phyloP scores from a whole-genome alignment of 2,113 vertebrate species.

The Climacteris rufus region DNA sequence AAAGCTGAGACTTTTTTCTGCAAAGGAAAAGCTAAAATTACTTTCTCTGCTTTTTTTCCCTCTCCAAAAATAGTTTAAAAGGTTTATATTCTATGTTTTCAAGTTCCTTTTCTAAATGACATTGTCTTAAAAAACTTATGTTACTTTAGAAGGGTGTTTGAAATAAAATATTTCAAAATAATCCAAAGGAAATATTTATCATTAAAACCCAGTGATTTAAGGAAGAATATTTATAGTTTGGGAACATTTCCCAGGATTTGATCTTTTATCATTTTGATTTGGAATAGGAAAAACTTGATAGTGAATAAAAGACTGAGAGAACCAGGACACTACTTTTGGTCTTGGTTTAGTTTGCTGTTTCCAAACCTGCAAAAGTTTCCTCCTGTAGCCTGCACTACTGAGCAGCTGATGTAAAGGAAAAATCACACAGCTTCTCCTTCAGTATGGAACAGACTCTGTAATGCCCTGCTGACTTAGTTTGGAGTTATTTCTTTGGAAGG shows the following conservation, averaged over 20 bases:
- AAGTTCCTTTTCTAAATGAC: background rate
- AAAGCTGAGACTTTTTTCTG: background rate
- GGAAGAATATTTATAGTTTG: background rate
- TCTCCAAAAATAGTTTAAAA: background rate
- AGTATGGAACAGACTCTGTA: background rate
- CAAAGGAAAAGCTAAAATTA: background rate
- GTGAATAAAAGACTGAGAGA: background rate
- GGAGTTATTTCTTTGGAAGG: background rate
- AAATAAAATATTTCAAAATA: background rate
- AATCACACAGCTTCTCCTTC: background rate
- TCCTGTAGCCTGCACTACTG: background rate
- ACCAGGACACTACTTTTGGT: background rate
- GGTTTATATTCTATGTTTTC: background rate
- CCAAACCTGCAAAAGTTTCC: background rate
- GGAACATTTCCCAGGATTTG: background rate
- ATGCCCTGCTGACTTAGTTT: background rate
- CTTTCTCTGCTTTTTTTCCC: background rate
- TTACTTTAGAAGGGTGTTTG: background rate
- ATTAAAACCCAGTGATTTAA: background rate
- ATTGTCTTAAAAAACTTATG: background rate
- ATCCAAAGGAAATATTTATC: background rate
- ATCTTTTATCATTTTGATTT: background rate
- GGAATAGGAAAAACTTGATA: background rate
- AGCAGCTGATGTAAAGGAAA: background rate
- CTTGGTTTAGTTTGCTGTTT: background rate